Evolutionary conservation across 2,113 vertebrate species (phyloP).

Genomic region (Corythoichthys haematopterus): DNA sequence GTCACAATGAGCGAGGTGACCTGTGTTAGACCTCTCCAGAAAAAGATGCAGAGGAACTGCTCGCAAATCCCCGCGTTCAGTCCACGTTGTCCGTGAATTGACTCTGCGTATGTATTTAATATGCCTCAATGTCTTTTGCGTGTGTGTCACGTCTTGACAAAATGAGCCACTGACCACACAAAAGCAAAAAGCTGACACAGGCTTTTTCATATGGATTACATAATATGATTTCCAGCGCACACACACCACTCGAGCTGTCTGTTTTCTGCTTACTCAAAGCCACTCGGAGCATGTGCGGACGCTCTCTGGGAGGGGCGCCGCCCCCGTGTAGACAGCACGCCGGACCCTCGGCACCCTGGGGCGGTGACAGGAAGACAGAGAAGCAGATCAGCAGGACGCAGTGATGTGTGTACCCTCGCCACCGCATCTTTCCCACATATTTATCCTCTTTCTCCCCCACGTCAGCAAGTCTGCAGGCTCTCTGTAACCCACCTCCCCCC

Average conservation of each 20-base stretch:
- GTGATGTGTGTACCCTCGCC: conserved; percentile 47
- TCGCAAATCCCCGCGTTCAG: conserved; percentile 7
- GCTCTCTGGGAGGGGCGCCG: conserved; percentile 43
- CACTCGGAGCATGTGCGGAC: conserved; percentile 49
- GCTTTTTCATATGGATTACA: conserved; percentile 60
- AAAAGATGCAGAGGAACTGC: conserved; percentile 14
- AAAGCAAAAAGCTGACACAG: conserved; percentile 63
- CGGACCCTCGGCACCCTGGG: conserved; percentile 47
- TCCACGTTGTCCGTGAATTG: conserved; percentile 6
- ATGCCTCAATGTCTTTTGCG: neutral
- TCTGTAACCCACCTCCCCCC: neutral
- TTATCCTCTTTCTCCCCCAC: conserved; percentile 42
- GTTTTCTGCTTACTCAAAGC: conserved; percentile 48
- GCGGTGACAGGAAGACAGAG: conserved; percentile 36
- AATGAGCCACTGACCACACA: conserved; percentile 52
- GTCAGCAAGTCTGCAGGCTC: conserved; percentile 60
- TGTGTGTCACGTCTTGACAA: conserved; percentile 23
- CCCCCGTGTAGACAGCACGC: conserved; percentile 42
- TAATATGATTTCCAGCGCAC: conserved; percentile 54
- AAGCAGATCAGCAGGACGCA: conserved; percentile 54
- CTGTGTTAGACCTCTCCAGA: conserved; percentile 37
- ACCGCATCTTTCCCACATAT: conserved; percentile 14
- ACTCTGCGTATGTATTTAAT: conserved; percentile 24
- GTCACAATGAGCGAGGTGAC: conserved; percentile 50
- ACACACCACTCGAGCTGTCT: conserved; percentile 49